These are phyloP conservation scores for Oreocharis arfaki DNA, from an alignment of 2,113 vertebrate genomes.

Conservation along the genomic window DNA sequence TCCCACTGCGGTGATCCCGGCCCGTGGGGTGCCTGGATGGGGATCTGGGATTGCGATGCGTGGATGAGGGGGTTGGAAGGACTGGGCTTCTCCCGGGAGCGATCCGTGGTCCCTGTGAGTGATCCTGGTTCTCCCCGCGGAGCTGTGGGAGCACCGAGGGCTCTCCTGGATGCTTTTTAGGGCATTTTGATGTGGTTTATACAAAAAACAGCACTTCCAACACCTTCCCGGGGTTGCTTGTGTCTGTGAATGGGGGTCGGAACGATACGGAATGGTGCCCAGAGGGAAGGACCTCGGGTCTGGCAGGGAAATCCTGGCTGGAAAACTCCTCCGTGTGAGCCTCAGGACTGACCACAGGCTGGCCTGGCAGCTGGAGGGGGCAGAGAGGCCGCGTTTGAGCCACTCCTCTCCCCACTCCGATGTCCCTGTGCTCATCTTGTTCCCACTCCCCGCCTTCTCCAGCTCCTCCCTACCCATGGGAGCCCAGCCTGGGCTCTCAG, in stretches of 20 bases:
- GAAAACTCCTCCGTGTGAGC: background rate
- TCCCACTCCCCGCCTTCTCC: background rate
- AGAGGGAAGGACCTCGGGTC: background rate
- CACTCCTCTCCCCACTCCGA: rapidly evolving
- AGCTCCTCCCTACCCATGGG: rapidly evolving
- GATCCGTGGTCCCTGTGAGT: rapidly evolving
- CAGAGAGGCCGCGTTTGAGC: rapidly evolving
- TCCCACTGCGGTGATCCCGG: rapidly evolving
- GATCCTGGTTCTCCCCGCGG: rapidly evolving
- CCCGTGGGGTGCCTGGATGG: rapidly evolving
- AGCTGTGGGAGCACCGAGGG: background rate
- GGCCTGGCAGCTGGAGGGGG: background rate
- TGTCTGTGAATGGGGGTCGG: background rate
- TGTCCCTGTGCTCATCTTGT: rapidly evolving
- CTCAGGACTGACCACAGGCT: background rate
- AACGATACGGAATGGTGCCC: rapidly evolving
- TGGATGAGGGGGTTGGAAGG: background rate
- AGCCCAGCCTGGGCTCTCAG: background rate
- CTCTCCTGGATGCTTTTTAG: background rate
- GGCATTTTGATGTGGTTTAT: background rate
- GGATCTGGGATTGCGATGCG: rapidly evolving
- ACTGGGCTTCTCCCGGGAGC: rapidly evolving
- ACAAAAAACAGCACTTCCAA: rapidly evolving
- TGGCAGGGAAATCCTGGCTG: background rate
- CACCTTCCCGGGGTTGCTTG: rapidly evolving